Evolutionary conservation across 2,113 vertebrate species (phyloP), one percentile per base, ranked within the genome.

Genomic region (Paradisaea rubra): DNA sequence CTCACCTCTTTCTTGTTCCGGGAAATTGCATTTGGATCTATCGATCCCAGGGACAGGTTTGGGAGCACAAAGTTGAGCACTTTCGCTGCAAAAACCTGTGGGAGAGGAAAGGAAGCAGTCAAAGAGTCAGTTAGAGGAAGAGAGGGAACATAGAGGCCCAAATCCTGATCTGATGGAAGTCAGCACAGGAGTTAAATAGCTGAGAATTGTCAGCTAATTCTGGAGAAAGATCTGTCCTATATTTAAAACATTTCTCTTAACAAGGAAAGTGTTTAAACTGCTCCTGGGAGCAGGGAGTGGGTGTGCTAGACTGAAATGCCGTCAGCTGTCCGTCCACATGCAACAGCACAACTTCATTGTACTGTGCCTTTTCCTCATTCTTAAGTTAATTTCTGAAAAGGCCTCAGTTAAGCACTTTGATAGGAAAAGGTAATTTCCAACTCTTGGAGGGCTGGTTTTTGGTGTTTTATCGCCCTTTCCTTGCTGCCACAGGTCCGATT

Each of bases 1-100:
- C 98, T 98, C 93, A 99, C 99, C 99, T 99, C 98, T 4, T 98
- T 97, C 93, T 98, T 98, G 95, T 99, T 98, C 87, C 99, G 97
- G 65, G 99, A 99, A 76, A 99, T 76, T 91, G 97, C 97, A 11
- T 95, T 99, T 84, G 99, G 97, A 28, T 99, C 98, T 19, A 99
- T 99, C 0, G 98, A 87, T 56, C 99, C 99, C 86, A 99, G 95
- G 25, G 97, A 90, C 65, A 99, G 73, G 84, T 98, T 99, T 44
- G 99, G 99, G 91, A 99, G 85, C 96, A 99, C 94, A 8, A 99
- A 97, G 96, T 98, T 99, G 92, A 99, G 97, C 41, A 99, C 89
- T 97, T 99, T 99, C 0, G 98, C 99, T 56, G 99, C 71, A 49
- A 99, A 98, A 96, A 99, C 97, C 99, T 99, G 94, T 91, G 89